Conservation (phyloP, 2,113 vertebrate species). For the Myiopsitta monachus region DNA sequence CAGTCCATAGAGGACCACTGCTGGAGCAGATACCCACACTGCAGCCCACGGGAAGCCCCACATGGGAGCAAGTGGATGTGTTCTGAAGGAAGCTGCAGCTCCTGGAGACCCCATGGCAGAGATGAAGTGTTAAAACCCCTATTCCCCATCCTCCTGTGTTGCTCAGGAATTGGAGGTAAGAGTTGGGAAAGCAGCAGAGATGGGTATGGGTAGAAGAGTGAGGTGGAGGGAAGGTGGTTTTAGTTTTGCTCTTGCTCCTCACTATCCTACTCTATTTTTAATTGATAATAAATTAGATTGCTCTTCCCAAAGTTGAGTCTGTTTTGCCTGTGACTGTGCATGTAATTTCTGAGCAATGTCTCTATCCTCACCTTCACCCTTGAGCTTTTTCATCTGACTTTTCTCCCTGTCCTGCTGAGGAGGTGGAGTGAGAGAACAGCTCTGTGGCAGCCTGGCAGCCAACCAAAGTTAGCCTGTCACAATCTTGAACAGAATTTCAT, state of each 20-base stretch:
- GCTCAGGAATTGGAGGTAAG: not conserved
- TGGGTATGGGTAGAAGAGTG: not conserved
- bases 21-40: not conserved
- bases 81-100: not conserved
- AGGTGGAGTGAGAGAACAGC: not conserved
- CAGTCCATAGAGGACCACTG: fast-evolving
- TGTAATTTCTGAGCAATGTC: not conserved
- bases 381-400: not conserved
- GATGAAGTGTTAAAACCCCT: not conserved
- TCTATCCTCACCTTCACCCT: not conserved
- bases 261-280: not conserved
- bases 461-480: not conserved
- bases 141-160: not conserved
- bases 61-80: fast-evolving
- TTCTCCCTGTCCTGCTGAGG: not conserved
- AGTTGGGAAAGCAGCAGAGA: not conserved
- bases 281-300: not conserved
- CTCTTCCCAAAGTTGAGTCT: not conserved
- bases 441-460: not conserved
- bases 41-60: fast-evolving
- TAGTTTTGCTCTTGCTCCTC: not conserved
- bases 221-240: not conserved
- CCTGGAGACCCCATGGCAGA: not conserved
- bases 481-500: not conserved
- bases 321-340: not conserved